Evolutionary conservation across 2,113 vertebrate species (phyloP).

Genomic region (Galeopterus variegatus): DNA sequence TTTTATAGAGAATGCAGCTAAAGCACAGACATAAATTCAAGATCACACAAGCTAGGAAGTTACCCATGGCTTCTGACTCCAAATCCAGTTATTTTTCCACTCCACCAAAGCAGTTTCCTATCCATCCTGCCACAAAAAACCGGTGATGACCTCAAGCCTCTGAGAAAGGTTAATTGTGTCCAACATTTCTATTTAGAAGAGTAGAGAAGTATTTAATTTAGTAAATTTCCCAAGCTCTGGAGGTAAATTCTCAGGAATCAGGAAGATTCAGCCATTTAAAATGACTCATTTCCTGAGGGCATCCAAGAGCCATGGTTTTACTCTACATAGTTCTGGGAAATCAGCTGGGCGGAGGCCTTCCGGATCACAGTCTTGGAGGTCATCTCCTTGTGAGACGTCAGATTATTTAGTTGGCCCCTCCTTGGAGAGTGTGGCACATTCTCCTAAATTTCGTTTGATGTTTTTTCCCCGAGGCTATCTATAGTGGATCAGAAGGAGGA

Average conservation of each 20-base stretch:
- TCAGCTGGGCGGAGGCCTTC: background rate
- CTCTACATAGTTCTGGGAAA: background rate
- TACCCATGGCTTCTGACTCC: background rate
- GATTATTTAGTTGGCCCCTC: background rate
- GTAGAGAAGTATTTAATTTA: background rate
- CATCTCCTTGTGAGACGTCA: constrained; percentile 34
- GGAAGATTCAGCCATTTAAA: constrained; percentile 26
- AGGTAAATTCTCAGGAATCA: background rate
- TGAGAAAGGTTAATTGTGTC: background rate
- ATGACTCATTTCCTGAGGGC: constrained; percentile 70
- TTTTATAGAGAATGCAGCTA: background rate
- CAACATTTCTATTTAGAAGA: background rate
- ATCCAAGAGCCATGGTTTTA: background rate
- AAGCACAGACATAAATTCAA: background rate
- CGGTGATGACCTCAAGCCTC: background rate
- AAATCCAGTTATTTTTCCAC: background rate
- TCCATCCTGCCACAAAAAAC: background rate
- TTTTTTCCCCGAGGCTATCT: background rate
- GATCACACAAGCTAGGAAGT: background rate
- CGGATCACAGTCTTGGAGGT: background rate
- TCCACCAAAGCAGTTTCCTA: background rate
- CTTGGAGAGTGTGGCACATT: background rate
- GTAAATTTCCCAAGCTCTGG: background rate
- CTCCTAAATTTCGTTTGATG: background rate
- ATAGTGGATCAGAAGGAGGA: background rate